Evolutionary conservation across 1,140 invertebrate species (phyloP), one percentile per base, ranked within the genome.

Genomic region (Drosophila sp.): DNA sequence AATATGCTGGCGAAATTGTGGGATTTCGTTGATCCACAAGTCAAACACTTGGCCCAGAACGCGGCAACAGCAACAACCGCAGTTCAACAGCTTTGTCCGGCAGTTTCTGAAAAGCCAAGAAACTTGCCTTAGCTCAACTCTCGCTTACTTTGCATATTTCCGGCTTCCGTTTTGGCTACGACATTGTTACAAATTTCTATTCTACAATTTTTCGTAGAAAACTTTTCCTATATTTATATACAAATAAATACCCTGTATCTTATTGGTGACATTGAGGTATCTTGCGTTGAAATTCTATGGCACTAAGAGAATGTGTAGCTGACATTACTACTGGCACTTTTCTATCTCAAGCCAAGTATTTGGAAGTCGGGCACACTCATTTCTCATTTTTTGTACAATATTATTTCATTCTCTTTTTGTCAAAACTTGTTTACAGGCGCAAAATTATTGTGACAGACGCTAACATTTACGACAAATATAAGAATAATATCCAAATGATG

Each of bases 391-490:
- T 40, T 43, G 29, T 51, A 7, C 4, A 16, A 29, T 34, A 34
- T 8, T 32, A 34, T 51, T 53, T 53, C 13, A 9, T 32, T 46
- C n/a, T 7, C 29, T 54, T 53, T 45, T 48, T 65, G 46, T 72
- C 48, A 45, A 51, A 77, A 74, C 71, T 78, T 75, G 79, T 72
- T 78, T 79, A 76, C 71, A 69, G 71, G 27, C 57, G 43, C 57
- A 57, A 76, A 83, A 84, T 83, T 69, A 80, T 87, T 76, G 54
- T 78, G 81, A 86, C 78, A 86, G 81, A 76, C 82, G 78, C 65
- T 62, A 72, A 82, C 82, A 86, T 78, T 87, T 81, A 75, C 86
- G 82, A 81, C 65, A 74, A 74, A 71, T 65, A 71, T 58, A 59
- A 25, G 18, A 64, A 66, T 72, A 65, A 50, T 48, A 38, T 14